A percentile compares a stretch with the other conserved stretches of the same genome.
phyloP scores from a whole-genome alignment of 2,888 invertebrate genomes.

The Lordiphosa andalusiaca region DNA sequence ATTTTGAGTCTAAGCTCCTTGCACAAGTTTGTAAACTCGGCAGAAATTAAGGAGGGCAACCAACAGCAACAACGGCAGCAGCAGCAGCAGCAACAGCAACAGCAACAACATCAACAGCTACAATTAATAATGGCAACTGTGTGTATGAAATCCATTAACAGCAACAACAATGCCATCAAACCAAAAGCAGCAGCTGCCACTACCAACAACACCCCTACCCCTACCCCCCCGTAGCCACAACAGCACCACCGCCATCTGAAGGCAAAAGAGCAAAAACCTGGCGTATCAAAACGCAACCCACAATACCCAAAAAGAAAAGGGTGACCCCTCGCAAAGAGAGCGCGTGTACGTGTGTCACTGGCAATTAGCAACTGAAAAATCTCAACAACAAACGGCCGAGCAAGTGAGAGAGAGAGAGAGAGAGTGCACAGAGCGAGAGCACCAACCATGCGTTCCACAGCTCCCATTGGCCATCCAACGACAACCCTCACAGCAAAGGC shows the following conservation, averaged over 20 bases:
- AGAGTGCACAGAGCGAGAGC: background rate
- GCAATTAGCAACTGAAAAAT: conserved; percentile 69
- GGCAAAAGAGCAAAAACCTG: conserved; percentile 59
- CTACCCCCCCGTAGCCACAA: too few species aligned
- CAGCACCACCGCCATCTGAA: conserved; percentile 44
- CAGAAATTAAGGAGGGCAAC: conserved; percentile 53
- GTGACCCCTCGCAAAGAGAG: conserved; percentile 24
- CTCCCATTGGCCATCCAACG: conserved; percentile 48
- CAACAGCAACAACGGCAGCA: background rate
- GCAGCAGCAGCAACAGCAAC: conserved; percentile 17
- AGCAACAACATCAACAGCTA: conserved; percentile 38
- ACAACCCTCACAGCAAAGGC: conserved; percentile 31
- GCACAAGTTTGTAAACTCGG: conserved; percentile 62
- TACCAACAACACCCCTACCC: conserved; percentile 5
- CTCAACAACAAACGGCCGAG: conserved; percentile 30
- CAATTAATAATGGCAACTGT: conserved; percentile 55
- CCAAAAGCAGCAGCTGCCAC: conserved; percentile 26
- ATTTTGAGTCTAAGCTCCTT: conserved; percentile 1
- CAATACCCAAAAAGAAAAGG: conserved; percentile 39
- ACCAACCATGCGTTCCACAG: conserved; percentile 48
- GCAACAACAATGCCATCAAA: conserved; percentile 35
- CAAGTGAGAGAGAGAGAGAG: conserved; percentile 21
- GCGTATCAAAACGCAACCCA: conserved; percentile 75
- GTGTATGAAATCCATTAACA: conserved; percentile 46
- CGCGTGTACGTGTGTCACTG: conserved; percentile 45